These are phyloP conservation scores for Ageneiosus marmoratus DNA, from an alignment of 2,113 vertebrate genomes.

Conservation along the genomic window DNA sequence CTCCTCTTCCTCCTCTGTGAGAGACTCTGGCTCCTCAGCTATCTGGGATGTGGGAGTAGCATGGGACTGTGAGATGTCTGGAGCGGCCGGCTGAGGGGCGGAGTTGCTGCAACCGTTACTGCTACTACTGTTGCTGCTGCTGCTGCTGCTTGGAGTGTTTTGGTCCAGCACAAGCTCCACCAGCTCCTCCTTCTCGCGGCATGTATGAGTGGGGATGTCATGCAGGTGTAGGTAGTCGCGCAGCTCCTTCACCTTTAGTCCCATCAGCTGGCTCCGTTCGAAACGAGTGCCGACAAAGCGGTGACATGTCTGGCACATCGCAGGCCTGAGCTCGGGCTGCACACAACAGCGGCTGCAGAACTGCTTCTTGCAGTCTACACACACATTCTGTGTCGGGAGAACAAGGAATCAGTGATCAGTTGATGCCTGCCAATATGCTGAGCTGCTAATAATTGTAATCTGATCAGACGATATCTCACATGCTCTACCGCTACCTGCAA, in stretches of 20 bases:
- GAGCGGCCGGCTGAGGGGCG: constrained; percentile 5
- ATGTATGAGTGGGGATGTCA: constrained; percentile 80
- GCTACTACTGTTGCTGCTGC: constrained; percentile 20
- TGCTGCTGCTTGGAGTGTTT: constrained; percentile 62
- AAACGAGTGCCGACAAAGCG: constrained; percentile 80
- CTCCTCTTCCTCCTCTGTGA: constrained; percentile 34
- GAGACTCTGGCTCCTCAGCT: constrained; percentile 28
- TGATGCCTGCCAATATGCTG: not conserved
- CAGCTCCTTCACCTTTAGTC: constrained; percentile 88
- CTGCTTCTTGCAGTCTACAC: constrained; percentile 83
- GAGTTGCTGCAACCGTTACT: constrained; percentile 20
- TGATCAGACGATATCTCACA: constrained; percentile 10
- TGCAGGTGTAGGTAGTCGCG: constrained; percentile 84
- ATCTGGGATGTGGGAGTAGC: constrained; percentile 36
- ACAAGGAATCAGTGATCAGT: not conserved
- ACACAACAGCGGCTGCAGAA: constrained; percentile 76
- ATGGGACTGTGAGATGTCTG: not conserved
- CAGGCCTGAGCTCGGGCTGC: constrained; percentile 70
- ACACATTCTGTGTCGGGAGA: constrained; percentile 72
- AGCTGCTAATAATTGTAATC: constrained; percentile 4
- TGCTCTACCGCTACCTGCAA: constrained; percentile 10
- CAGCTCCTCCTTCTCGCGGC: constrained; percentile 87
- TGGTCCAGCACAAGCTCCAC: constrained; percentile 82
- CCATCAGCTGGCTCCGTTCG: constrained; percentile 80
- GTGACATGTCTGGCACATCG: constrained; percentile 81